Evolutionary conservation across 2,888 invertebrate genomes (phyloP).

Genomic region (Coelogynopora nodosa): DNA sequence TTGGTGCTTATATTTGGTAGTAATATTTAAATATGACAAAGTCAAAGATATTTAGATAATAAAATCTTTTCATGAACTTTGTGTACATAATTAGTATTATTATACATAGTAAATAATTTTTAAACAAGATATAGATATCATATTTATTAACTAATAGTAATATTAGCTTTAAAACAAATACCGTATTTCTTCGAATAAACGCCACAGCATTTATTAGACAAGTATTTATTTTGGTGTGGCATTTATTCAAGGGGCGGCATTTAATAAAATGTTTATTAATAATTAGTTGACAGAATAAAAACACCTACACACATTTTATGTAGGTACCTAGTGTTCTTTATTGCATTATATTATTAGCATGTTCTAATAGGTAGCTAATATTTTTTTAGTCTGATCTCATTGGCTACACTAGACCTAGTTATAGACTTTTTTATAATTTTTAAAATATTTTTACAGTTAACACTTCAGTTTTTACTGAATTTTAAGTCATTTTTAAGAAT

Average conservation of each 20-base stretch:
- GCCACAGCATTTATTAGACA: not conserved
- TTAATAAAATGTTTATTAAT: not conserved
- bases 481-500: too few species aligned
- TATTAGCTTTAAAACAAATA: not conserved
- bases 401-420: too few species aligned
- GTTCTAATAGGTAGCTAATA: not conserved
- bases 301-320: not conserved
- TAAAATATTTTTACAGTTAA: too few species aligned
- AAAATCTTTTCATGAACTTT: too few species aligned
- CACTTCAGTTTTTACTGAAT: too few species aligned
- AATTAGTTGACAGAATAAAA: not conserved
- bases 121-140: too few species aligned
- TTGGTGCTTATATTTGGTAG: too few species aligned
- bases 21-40: too few species aligned
- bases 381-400: not conserved
- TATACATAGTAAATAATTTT: too few species aligned
- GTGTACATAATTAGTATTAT: too few species aligned
- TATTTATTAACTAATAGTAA: not conserved
- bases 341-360: not conserved
- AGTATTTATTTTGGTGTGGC: not conserved
- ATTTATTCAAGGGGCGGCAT: not conserved
- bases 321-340: not conserved
- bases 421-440: too few species aligned
- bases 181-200: not conserved
- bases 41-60: too few species aligned